Conservation (phyloP, 2,797 vertebrate genomes). For the Phataginus tricuspis region DNA sequence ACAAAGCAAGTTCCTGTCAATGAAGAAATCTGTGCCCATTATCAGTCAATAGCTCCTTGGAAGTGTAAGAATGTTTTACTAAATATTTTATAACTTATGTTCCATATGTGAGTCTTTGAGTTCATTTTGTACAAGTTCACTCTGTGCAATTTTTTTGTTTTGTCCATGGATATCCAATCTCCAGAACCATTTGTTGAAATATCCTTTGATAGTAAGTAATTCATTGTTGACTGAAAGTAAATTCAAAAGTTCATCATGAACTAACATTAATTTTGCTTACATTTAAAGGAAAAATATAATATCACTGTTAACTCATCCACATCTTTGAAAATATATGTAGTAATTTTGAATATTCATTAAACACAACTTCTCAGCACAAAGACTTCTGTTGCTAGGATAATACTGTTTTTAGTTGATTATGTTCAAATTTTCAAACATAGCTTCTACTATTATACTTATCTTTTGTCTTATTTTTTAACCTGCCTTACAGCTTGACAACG, state of each 20-base stretch:
- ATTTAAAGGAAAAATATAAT: constrained; percentile 56
- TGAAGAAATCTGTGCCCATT: background rate
- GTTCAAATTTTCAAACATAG: constrained; percentile 41
- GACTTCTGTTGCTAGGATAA: constrained; percentile 8
- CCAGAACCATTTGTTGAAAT: background rate
- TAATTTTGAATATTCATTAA: constrained; percentile 57
- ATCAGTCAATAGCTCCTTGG: background rate
- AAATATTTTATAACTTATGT: background rate
- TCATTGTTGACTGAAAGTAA: background rate
- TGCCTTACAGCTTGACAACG: background rate
- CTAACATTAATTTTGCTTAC: constrained; percentile 52
- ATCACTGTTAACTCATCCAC: constrained; percentile 53
- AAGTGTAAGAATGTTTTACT: background rate
- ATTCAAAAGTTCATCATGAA: background rate
- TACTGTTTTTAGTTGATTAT: constrained; percentile 39
- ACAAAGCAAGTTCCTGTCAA: background rate
- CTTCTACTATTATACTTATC: background rate
- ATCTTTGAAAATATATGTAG: constrained; percentile 55
- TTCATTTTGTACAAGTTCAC: background rate
- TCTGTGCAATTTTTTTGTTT: background rate
- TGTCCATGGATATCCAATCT: background rate
- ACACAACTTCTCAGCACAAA: constrained; percentile 50
- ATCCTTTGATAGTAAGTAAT: background rate
- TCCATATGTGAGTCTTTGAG: background rate
- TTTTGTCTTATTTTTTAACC: background rate